These are phyloP conservation scores for Bujurquina vittata DNA, from an alignment of 2,113 vertebrate species.

Conservation along the genomic window DNA sequence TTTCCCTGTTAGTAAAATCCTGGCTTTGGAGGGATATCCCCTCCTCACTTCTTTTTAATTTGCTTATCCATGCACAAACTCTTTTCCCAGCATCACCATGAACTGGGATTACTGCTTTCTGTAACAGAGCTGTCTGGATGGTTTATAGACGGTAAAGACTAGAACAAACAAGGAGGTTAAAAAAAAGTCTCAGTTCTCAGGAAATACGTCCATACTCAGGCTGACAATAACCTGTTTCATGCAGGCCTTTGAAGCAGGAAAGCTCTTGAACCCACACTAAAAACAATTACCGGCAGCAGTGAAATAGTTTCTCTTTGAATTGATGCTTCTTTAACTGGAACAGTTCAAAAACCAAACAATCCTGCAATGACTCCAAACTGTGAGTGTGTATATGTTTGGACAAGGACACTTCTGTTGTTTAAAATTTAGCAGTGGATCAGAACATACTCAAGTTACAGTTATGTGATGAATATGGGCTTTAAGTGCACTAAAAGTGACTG, in stretches of 20 bases:
- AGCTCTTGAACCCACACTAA: neutral
- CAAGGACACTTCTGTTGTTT: too few relatives aligned
- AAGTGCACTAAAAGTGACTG: neutral
- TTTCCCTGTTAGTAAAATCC: slow-evolving; percentile 3
- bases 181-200: slow-evolving; percentile 12
- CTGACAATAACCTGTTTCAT: neutral
- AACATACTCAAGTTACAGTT: neutral
- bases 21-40: slow-evolving; percentile 6
- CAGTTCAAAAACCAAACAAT: slow-evolving; percentile 1
- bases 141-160: slow-evolving; percentile 32
- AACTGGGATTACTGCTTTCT: slow-evolving; percentile 5
- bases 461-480: neutral
- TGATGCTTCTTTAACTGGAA: neutral
- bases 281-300: neutral
- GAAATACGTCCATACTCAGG: neutral
- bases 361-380: neutral
- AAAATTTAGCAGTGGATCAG: neutral
- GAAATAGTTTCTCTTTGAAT: slow-evolving; percentile 5
- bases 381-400: too few relatives aligned
- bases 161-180: slow-evolving; percentile 35
- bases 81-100: neutral
- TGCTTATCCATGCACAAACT: neutral
- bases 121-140: slow-evolving; percentile 1
- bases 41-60: slow-evolving; percentile 34
- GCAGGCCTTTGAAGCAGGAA: neutral